A percentile compares a stretch with the other conserved stretches of the same genome.
These are phyloP conservation scores for Drosophila ironensis DNA, from an alignment of 1,140 invertebrate species.

Conservation along the genomic window DNA sequence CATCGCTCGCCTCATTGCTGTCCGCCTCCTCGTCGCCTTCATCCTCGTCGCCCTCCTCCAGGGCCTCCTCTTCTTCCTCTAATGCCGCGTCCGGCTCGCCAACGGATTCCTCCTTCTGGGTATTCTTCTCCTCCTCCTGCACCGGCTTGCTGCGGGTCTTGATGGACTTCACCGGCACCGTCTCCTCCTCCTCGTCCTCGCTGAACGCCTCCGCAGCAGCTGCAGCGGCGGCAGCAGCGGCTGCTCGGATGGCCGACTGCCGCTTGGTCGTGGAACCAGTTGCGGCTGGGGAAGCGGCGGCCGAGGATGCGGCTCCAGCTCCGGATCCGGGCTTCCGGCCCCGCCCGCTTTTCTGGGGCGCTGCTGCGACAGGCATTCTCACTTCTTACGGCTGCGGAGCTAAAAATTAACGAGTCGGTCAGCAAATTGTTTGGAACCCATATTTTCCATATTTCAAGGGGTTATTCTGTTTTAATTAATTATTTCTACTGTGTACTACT, in stretches of 20 bases:
- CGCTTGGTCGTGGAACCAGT: neutral
- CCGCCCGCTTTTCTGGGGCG: slow-evolving; percentile 20
- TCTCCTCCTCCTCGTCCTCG: slow-evolving; percentile 14
- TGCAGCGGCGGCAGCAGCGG: neutral
- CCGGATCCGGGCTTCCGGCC: slow-evolving; percentile 52
- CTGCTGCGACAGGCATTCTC: slow-evolving; percentile 58
- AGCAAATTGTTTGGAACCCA: no score
- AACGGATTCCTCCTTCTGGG: slow-evolving; percentile 12
- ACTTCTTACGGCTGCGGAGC: slow-evolving; percentile 29
- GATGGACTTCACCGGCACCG: neutral
- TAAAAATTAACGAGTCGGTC: no score
- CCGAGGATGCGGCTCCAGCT: neutral
- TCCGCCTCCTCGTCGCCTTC: slow-evolving; percentile 61
- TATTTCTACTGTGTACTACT: no score
- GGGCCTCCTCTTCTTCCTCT: slow-evolving; percentile 12
- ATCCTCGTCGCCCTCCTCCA: slow-evolving; percentile 37
- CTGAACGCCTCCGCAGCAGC: slow-evolving; percentile 6
- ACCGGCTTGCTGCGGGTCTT: neutral
- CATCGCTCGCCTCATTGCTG: slow-evolving; percentile 51
- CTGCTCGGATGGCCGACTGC: neutral
- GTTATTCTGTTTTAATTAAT: no score
- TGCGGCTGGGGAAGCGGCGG: neutral
- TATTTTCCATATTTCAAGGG: no score
- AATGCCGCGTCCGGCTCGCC: slow-evolving; percentile 24
- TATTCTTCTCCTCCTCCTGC: slow-evolving; percentile 25